Evolutionary conservation across 2,113 vertebrate species (phyloP), one percentile per base, ranked within the genome.

Genomic region (Chaetorhynchus papuensis): DNA sequence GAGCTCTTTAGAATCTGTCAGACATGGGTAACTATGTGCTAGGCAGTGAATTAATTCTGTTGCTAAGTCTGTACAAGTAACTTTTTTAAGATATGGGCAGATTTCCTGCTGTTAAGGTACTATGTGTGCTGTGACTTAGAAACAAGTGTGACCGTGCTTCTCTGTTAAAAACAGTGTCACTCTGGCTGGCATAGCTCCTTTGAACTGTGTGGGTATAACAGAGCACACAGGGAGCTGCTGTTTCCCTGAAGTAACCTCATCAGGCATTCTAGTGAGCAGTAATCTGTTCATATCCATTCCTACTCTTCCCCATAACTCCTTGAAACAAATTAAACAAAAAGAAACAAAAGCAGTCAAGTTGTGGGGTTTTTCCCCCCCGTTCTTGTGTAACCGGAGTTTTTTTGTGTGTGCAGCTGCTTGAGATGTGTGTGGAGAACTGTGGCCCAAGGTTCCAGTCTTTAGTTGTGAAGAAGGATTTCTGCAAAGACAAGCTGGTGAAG

Each of bases 351-450:
- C 21, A 42, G 16, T 42, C 20, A 28, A 23, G 49, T 16, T 87
- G 14, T 54, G 81, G 6, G 10, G 1, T 1, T 16, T 3, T 23
- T 10, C 10, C 33, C 39, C 3, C 8, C 23, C 19, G 3, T 9
- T 45, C 13, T 41, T 66, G 16, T 70, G 39, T 96, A 92, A 97
- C 47, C 31, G 15, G 71, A 88, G 33, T 8, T 30, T 12, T 89
- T 84, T 92, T 94, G 44, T 96, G 30, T 93, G 49, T 93, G 28
- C 94, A 98, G 98, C 96, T 98, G 74, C 96, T 98, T 50, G 98
- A 98, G 56, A 98, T 98, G 98, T 98, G 98, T 27, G 52, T 98
- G 76, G 97, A 98, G 94, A 98, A 98, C 94, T 98, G 98, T 78
- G 97, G 97, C 39, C 97, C 98, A 1, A 95, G 94, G 44, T 98